Percentiles rank a stretch among this genome's conserved stretches.
Conservation (phyloP, 2,888 invertebrate species). For the Suillia variegata region DNA sequence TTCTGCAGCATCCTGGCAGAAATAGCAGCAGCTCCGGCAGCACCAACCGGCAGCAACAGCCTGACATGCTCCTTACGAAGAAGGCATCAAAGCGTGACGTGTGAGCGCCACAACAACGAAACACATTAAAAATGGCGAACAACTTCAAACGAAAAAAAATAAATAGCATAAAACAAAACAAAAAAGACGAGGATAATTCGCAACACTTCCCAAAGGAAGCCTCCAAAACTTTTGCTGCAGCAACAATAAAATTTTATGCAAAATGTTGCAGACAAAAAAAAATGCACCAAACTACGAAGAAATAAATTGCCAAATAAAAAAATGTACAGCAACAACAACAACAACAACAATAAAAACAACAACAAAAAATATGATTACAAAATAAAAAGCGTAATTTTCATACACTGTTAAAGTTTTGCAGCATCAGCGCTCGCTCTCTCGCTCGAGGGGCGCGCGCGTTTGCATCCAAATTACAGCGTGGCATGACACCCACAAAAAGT, state of each 20-base stretch:
- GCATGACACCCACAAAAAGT: constrained; percentile 17
- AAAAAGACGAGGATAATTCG: background rate
- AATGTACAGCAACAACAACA: too few relatives aligned
- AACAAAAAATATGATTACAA: constrained; percentile 6
- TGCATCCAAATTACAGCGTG: constrained; percentile 10
- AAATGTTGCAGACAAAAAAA: background rate
- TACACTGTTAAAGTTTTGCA: constrained; percentile 14
- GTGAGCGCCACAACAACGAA: constrained; percentile 12
- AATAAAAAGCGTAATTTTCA: constrained; percentile 21
- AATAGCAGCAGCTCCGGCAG: background rate
- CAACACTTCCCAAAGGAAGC: background rate
- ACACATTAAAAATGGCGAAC: constrained; percentile 12
- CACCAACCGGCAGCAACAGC: too few relatives aligned
- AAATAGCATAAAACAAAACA: too few relatives aligned
- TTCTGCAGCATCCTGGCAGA: too few relatives aligned
- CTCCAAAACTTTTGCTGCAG: background rate
- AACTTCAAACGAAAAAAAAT: background rate
- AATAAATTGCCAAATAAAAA: too few relatives aligned
- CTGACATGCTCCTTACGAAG: background rate
- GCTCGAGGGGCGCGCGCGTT: background rate
- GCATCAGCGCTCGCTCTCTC: constrained; percentile 4
- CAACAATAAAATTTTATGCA: constrained; percentile 21
- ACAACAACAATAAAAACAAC: too few relatives aligned
- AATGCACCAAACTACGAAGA: background rate
- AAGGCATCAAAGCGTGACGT: constrained; percentile 16